Evolutionary conservation across 2,797 vertebrate species (phyloP), one percentile per base, ranked within the genome.

Genomic region (Melanotaenia trifasciata): DNA sequence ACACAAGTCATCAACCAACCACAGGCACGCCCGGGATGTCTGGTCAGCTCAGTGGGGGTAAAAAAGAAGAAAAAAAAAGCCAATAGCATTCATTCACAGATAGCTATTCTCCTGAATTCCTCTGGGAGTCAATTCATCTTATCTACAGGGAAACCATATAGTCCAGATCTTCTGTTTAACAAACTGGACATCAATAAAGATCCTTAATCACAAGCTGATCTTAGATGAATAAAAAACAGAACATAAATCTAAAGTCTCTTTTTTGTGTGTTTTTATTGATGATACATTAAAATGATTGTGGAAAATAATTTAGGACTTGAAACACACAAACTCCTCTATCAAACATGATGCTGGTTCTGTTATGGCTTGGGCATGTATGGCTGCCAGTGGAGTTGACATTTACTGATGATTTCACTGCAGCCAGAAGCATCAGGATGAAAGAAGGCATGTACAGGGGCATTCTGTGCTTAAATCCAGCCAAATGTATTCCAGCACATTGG

Each of bases 91-190:
- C 67, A 58, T 65, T 30, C 32, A 72, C 24, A 62, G 54, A 70
- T 6, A 51, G 24, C 12, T 50, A 36, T 26, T 50, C 28, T 72
- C 20, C 30, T 24, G 16, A 30, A 4, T 50, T 50, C 33, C 58
- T 36, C 36, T 4, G 35, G 57, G 70, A 80, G 81, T 81, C 54
- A 61, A 51, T 72, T 62, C 14, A 84, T 40, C 72, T 83, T 38
- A 80, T 83, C 80, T 80, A 58, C 57, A 58, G 20, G 53, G 33
- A 45, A 80, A 72, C 20, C 32, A 36, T 47, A 22, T 1, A 38
- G 51, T 60, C 63, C 43, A 72, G 40, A 61, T 45, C 35, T 58
- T 68, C 79, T 10, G 1, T 47, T 74, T 56, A 75, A 62, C 28
- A 22, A 28, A 54, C 24, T 33, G 13, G 24, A 18, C 57, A 70